Conservation (phyloP, 2,797 vertebrate species). For the Acanthopagrus latus region DNA sequence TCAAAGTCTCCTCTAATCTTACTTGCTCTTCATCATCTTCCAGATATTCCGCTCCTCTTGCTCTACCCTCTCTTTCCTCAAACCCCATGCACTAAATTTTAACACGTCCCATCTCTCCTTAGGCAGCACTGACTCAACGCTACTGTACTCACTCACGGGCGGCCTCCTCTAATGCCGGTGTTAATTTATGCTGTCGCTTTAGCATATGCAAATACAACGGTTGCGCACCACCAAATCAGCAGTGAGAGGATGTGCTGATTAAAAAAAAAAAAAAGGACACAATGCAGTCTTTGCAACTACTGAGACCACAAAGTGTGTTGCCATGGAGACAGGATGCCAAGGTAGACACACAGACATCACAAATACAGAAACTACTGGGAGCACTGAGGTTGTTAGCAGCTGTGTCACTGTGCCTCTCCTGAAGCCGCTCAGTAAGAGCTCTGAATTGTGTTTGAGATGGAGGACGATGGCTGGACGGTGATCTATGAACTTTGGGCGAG, state of each 20-base stretch:
- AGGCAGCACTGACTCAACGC: constrained; percentile 15
- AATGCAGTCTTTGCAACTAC: constrained; percentile 49
- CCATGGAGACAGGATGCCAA: constrained; percentile 84
- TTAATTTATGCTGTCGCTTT: constrained; percentile 49
- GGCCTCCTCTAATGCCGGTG: constrained; percentile 9
- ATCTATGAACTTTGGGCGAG: constrained; percentile 43
- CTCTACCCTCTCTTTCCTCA: neutral
- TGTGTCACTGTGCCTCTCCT: neutral
- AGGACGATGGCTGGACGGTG: constrained; percentile 30
- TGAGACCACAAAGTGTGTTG: constrained; percentile 59
- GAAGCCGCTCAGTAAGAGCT: constrained; percentile 41
- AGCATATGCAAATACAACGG: constrained; percentile 37
- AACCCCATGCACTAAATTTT: neutral
- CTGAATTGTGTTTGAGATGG: neutral
- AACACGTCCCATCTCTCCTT: constrained; percentile 14
- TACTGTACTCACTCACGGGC: constrained; percentile 29
- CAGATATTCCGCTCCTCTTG: constrained; percentile 4
- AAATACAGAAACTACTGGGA: constrained; percentile 49
- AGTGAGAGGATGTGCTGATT: constrained; percentile 39
- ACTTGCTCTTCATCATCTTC: constrained; percentile 29
- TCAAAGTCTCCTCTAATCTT: constrained; percentile 39
- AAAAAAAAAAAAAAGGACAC: constrained; percentile 55
- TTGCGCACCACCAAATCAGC: constrained; percentile 36
- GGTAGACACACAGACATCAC: constrained; percentile 49
- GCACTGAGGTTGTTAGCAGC: constrained; percentile 37